Percentiles rank a stretch among this genome's conserved stretches.
phyloP scores from a whole-genome alignment of 2,888 invertebrate species.

The Acleris literana region DNA sequence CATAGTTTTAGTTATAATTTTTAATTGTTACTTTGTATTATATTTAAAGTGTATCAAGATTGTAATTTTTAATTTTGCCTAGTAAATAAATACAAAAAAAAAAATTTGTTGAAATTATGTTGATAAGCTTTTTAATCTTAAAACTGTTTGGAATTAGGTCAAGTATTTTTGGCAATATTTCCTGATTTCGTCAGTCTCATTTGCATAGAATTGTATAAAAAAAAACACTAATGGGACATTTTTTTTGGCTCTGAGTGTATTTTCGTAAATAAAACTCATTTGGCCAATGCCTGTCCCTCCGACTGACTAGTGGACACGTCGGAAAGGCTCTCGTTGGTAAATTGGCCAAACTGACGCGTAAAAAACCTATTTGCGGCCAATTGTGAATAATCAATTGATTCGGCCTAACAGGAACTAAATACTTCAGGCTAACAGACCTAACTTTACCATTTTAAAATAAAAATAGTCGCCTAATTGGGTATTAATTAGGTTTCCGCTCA shows the following conservation, averaged over 20 bases:
- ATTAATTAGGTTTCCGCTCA: neutral
- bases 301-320: neutral
- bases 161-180: no score
- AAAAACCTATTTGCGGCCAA: slow-evolving; percentile 17
- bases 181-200: neutral
- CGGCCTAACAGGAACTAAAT: slow-evolving; percentile 1
- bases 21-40: no score
- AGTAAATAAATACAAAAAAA: no score
- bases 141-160: no score
- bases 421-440: neutral
- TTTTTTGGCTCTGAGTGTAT: neutral
- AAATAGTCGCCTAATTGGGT: neutral
- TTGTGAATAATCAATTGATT: slow-evolving; percentile 11
- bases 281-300: neutral
- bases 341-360: neutral
- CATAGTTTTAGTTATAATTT: no score
- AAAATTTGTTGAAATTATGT: no score
- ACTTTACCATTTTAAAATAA: neutral
- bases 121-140: no score
- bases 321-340: neutral
- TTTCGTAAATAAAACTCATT: neutral
- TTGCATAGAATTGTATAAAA: neutral
- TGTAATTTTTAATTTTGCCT: no score
- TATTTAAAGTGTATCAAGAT: no score
- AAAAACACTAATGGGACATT: neutral